A percentile compares a stretch with the other conserved stretches of the same genome.
Conservation (phyloP, 2,113 vertebrate species). For the Monopterus albus region DNA sequence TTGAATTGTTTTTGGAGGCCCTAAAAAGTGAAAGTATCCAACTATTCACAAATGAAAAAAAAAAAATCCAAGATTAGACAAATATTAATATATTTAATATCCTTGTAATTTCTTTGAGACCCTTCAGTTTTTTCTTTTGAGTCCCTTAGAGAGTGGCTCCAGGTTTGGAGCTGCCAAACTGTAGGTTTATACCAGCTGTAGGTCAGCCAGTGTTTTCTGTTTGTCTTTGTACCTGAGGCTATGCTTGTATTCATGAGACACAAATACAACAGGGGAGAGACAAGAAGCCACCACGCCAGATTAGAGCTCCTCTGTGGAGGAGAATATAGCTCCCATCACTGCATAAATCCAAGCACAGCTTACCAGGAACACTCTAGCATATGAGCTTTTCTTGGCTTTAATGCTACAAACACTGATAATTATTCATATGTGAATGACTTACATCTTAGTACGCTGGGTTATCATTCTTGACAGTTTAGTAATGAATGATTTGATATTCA, state of each 20-base stretch:
- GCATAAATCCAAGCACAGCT: slow-evolving; percentile 40
- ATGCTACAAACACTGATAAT: neutral
- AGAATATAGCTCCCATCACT: slow-evolving; percentile 49
- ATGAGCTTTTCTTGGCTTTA: neutral
- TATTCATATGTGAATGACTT: neutral
- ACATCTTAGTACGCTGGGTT: neutral
- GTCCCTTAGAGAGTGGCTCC: neutral
- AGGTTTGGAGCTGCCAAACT: neutral
- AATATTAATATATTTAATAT: neutral
- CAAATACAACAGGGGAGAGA: slow-evolving; percentile 37
- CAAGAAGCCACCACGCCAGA: slow-evolving; percentile 33
- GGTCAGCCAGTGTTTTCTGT: neutral
- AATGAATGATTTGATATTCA: neutral
- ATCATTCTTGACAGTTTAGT: neutral
- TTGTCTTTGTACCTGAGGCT: neutral
- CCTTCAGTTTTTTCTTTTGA: neutral
- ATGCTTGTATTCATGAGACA: slow-evolving; percentile 21
- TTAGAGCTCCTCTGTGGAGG: slow-evolving; percentile 29
- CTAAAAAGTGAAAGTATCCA: neutral
- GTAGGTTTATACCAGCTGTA: neutral
- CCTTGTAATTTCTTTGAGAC: neutral
- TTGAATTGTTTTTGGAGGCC: neutral
- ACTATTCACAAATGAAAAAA: neutral
- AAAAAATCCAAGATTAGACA: too few species aligned
- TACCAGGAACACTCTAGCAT: slow-evolving; percentile 14